Evolutionary conservation across 2,113 vertebrate genomes (phyloP).

Genomic region (Microcebus griseorufus): DNA sequence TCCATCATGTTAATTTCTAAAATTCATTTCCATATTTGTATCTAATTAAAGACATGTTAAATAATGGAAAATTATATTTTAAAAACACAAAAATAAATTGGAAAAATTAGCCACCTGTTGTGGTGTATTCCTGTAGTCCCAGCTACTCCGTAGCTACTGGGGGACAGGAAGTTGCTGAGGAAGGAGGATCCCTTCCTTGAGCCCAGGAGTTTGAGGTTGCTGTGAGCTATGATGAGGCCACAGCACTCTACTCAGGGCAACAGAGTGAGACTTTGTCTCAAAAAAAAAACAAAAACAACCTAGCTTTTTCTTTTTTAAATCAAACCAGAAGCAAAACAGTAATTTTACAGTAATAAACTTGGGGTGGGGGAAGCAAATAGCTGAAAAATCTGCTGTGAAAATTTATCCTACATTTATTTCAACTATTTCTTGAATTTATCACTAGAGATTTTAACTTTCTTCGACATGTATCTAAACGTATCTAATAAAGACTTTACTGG

Average conservation of each 20-base stretch:
- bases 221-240: too few relatives aligned
- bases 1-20: too few relatives aligned
- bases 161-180: background rate
- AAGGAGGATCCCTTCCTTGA: background rate
- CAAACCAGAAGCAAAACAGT: background rate
- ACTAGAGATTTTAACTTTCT: constrained; percentile 14
- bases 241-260: too few relatives aligned
- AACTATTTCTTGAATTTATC: background rate
- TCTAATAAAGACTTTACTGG: background rate
- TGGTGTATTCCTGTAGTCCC: too few relatives aligned
- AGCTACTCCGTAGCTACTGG: too few relatives aligned
- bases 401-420: background rate
- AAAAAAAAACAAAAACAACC: too few relatives aligned
- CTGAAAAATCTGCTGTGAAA: background rate
- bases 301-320: background rate
- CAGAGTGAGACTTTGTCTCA: too few relatives aligned
- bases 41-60: too few relatives aligned
- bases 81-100: too few relatives aligned
- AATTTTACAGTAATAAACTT: background rate
- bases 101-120: too few relatives aligned
- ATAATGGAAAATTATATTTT: too few relatives aligned
- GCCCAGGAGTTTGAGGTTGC: background rate
- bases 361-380: background rate
- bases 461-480: background rate
- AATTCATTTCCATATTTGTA: too few relatives aligned